Conservation (phyloP, 1,140 invertebrate species). For the Bombus waltoni region DNA sequence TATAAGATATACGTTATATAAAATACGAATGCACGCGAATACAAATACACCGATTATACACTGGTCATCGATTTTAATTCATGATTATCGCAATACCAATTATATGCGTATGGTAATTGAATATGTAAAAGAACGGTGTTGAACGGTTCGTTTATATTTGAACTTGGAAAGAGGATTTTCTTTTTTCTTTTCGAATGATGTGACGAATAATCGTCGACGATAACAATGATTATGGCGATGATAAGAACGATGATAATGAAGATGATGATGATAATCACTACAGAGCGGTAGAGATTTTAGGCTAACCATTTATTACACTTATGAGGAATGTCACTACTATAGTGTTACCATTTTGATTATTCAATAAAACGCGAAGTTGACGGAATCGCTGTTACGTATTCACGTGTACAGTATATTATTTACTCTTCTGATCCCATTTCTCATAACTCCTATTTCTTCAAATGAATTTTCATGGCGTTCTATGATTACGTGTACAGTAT, state of each 20-base stretch:
- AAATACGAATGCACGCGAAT: constrained; percentile 1
- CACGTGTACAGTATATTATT: neutral
- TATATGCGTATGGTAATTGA: constrained; percentile 42
- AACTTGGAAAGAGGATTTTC: constrained; percentile 54
- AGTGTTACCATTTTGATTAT: constrained; percentile 77
- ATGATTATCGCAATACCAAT: constrained; percentile 55
- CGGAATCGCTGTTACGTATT: constrained; percentile 52
- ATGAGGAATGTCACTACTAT: constrained; percentile 70
- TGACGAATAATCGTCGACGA: constrained; percentile 28
- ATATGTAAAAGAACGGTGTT: constrained; percentile 35
- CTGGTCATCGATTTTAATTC: constrained; percentile 65
- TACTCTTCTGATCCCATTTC: too few species aligned
- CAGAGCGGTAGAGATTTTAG: constrained; percentile 55
- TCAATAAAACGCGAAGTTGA: constrained; percentile 74
- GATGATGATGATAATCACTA: constrained; percentile 32
- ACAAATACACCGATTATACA: constrained; percentile 17
- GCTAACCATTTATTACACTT: constrained; percentile 68
- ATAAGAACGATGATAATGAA: constrained; percentile 19
- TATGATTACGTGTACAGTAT: too few species aligned
- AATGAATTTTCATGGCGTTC: neutral
- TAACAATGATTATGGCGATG: constrained; percentile 18
- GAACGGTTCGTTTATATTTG: constrained; percentile 60
- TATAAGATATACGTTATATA: constrained; percentile 52
- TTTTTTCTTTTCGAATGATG: constrained; percentile 7
- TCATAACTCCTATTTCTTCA: neutral